These are phyloP conservation scores for Synanthedon tipuliformis DNA, from an alignment of 2,888 invertebrate species.

Conservation along the genomic window DNA sequence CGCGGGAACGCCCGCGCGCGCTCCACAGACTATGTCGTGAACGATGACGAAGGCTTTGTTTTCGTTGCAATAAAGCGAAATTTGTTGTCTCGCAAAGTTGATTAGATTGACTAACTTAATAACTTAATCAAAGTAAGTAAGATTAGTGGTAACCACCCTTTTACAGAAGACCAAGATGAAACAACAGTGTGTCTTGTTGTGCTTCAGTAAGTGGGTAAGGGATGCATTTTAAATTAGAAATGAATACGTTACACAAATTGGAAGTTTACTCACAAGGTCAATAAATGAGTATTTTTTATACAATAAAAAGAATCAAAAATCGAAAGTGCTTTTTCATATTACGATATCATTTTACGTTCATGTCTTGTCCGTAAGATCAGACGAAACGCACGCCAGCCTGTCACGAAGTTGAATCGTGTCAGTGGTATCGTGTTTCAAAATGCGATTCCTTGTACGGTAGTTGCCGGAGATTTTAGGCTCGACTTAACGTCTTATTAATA, in stretches of 20 bases:
- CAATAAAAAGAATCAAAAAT: not conserved
- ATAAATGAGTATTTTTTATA: not conserved
- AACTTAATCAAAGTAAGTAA: no score
- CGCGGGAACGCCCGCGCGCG: slow-evolving; percentile 53
- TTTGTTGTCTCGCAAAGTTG: no score
- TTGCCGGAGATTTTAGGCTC: slow-evolving; percentile 12
- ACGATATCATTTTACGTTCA: slow-evolving; percentile 8
- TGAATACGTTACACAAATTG: no score
- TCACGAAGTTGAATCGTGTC: slow-evolving; percentile 15
- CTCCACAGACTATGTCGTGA: not conserved
- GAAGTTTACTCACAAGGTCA: not conserved
- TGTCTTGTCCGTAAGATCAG: slow-evolving; percentile 10
- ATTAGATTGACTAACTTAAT: no score
- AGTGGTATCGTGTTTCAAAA: slow-evolving; percentile 20
- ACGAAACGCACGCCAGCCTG: slow-evolving; percentile 12
- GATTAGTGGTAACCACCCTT: no score
- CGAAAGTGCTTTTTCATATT: slow-evolving; percentile 7
- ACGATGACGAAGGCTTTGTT: no score
- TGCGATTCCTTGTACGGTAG: slow-evolving; percentile 8
- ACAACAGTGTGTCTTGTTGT: no score
- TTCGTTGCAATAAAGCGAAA: no score
- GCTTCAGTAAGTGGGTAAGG: no score
- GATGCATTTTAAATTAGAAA: no score
- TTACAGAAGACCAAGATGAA: no score
- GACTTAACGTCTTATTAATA: slow-evolving; percentile 8